phyloP scores from a whole-genome alignment of 2,888 invertebrate genomes.

The Agrotis ipsilon region DNA sequence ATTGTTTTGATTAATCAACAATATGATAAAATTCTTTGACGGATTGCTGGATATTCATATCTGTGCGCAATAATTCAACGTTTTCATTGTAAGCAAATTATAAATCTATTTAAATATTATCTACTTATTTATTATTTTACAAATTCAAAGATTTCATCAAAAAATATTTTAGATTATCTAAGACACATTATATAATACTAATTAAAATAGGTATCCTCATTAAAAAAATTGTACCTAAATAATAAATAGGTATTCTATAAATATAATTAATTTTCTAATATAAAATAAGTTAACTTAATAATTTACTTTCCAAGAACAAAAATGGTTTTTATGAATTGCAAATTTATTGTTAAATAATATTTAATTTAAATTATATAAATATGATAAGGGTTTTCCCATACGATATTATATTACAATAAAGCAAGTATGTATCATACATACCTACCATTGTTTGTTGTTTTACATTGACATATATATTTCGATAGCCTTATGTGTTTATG shows the following conservation, averaged over 20 bases:
- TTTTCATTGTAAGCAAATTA: neutral
- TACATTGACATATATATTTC: slow-evolving; percentile 18
- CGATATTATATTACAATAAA: slow-evolving; percentile 12
- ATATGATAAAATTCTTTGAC: slow-evolving; percentile 17
- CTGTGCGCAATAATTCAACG: neutral
- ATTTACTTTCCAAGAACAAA: neutral
- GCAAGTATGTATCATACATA: slow-evolving; percentile 32
- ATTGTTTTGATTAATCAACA: slow-evolving; percentile 51
- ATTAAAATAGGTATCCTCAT: neutral
- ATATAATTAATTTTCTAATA: too few species aligned
- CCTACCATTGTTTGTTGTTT: slow-evolving; percentile 12
- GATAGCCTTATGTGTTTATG: slow-evolving; percentile 28
- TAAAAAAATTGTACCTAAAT: neutral
- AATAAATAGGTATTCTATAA: too few species aligned
- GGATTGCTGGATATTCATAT: neutral
- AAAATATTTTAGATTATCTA: neutral
- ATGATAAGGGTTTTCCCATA: slow-evolving; percentile 35
- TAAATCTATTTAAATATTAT: neutral
- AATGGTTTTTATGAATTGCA: neutral
- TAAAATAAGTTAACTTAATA: neutral
- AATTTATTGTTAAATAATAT: neutral
- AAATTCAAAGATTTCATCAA: neutral
- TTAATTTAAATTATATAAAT: neutral
- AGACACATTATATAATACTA: neutral
- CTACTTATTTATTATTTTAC: neutral